Base-by-base conservation (phyloP, 2,797 vertebrate genomes). In the Selene dorsalis region DNA sequence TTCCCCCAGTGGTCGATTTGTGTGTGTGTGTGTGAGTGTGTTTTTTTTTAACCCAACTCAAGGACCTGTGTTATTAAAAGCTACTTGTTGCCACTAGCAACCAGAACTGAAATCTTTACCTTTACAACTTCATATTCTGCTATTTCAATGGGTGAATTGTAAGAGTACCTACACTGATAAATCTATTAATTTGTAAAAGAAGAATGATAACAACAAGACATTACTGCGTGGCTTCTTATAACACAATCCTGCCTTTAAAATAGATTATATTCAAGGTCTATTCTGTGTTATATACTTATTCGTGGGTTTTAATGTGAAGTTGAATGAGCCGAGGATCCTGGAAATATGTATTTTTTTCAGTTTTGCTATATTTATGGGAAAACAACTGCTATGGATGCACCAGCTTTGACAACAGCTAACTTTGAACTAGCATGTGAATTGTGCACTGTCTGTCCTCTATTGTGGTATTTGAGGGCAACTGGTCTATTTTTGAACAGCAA, bases 401-500 rank as follows among this genome's bases (percentile, higher is more conserved):
- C 30, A 53, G 39, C 47, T 45, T 24, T 35, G 24, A n/a, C 47
- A 73, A 32, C 52, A 82, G 53, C 47, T 63, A 52, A 45, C 56
- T 82, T 75, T 78, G 70, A 61, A 79, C 63, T 43, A 69, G 62
- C 67, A 68, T 82, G 39, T 79, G 73, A 84, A 84, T 82, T 85
- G 75, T 83, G 77, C 69, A 35, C 67, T 47, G 32, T 73, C 22
- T 78, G 74, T 85, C 84, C 85, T 90, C 84, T 80, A 41, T 59
- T 39, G 32, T 64, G 18, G 70, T 75, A 85, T 90, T 90, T 80
- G 78, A 91, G 87, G 87, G 78, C 87, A 87, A 69, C 69, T 64
- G 52, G 45, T 85, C 88, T 92, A 91, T 92, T 90, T 92, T 86
- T 87, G 83, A 88, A 86, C 79, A 69, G 53, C 67, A 87, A 91